These are phyloP conservation scores for Arctia plantaginis DNA, from an alignment of 2,888 invertebrate genomes.

Conservation along the genomic window DNA sequence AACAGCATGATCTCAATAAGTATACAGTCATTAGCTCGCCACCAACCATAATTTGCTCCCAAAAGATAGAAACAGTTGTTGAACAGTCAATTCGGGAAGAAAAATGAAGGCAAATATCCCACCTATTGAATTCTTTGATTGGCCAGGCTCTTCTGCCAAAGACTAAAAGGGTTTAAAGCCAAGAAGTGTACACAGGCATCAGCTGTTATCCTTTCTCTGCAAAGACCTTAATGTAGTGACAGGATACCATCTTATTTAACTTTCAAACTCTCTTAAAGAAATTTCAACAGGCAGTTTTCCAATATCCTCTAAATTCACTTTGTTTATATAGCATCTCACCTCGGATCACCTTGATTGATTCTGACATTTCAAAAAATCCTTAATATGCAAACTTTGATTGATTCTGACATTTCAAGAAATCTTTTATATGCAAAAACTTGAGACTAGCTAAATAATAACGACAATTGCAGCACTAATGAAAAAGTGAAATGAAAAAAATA, in stretches of 20 bases:
- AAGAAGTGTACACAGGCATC: neutral
- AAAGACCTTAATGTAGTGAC: neutral
- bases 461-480: neutral
- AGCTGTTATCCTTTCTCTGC: neutral
- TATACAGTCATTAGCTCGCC: neutral
- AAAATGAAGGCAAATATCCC: neutral
- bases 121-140: neutral
- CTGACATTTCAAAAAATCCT: neutral
- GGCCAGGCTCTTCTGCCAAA: neutral
- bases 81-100: neutral
- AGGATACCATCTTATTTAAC: neutral
- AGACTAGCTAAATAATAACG: neutral
- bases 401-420: neutral
- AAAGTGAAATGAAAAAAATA: neutral
- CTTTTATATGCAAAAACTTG: too few species aligned
- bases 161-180: neutral
- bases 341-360: neutral
- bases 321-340: neutral
- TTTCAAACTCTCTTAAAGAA: neutral
- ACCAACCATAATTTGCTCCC: neutral
- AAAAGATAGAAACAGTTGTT: neutral
- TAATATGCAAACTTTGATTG: neutral
- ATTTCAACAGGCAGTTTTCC: neutral
- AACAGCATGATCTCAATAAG: neutral
- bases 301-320: neutral